Evolutionary conservation across 2,888 invertebrate species (phyloP).

Genomic region (Digitonthophagus gazella): DNA sequence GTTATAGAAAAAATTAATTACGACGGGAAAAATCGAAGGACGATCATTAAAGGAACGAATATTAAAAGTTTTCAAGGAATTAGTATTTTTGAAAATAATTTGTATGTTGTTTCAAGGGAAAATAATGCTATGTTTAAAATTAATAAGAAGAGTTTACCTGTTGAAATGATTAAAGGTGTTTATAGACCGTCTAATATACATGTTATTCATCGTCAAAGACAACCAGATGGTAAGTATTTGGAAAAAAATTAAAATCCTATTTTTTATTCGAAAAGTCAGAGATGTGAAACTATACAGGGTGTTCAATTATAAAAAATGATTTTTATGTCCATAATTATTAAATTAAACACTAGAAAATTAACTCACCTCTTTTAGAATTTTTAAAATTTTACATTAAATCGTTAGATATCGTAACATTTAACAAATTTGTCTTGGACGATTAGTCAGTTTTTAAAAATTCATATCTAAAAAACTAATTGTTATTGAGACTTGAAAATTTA

Average conservation of each 20-base stretch:
- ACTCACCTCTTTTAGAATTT: too few species aligned
- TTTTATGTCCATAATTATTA: too few species aligned
- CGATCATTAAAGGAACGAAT: constrained; percentile 56
- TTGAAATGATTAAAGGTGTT: constrained; percentile 52
- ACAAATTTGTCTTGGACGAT: too few species aligned
- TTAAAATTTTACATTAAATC: too few species aligned
- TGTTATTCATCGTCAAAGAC: constrained; percentile 73
- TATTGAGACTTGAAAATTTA: too few species aligned
- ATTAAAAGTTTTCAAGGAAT: constrained; percentile 69
- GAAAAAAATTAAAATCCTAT: neutral
- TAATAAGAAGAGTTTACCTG: constrained; percentile 54
- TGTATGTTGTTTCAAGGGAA: constrained; percentile 73
- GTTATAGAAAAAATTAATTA: constrained; percentile 77
- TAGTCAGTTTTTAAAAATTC: too few species aligned
- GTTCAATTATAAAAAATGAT: too few species aligned
- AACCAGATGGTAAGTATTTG: constrained; percentile 63
- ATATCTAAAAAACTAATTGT: too few species aligned
- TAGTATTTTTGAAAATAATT: constrained; percentile 68
- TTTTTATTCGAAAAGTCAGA: neutral
- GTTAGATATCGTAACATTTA: too few species aligned
- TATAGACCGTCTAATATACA: constrained; percentile 65
- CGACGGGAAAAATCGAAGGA: constrained; percentile 65
- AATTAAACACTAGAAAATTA: too few species aligned
- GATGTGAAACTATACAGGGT: too few species aligned
- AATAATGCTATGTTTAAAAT: constrained; percentile 63